Evolutionary conservation across 2,888 invertebrate genomes (phyloP).

Genomic region (Altica lythri): DNA sequence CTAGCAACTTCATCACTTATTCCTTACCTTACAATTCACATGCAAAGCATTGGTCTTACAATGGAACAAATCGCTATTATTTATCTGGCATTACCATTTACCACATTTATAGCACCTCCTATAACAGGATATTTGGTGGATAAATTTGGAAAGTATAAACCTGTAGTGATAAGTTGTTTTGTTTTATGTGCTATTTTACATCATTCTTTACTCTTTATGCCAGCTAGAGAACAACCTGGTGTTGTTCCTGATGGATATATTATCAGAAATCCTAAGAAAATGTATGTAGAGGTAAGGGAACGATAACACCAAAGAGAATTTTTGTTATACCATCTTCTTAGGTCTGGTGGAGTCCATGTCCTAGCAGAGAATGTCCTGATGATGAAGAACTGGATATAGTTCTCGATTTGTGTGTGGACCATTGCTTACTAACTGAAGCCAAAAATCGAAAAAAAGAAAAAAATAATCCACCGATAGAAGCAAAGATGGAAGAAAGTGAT

Average conservation of each 20-base stretch:
- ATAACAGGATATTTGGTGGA: slow-evolving; percentile 85
- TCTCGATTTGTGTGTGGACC: slow-evolving; percentile 73
- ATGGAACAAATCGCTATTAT: slow-evolving; percentile 87
- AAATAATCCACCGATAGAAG: slow-evolving; percentile 43
- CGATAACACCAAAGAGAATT: too few relatives aligned
- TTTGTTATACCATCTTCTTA: too few relatives aligned
- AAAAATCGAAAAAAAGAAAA: too few relatives aligned
- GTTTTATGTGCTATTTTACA: slow-evolving; percentile 79
- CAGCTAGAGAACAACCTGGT: slow-evolving; percentile 78
- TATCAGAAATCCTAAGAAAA: slow-evolving; percentile 70
- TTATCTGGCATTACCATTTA: slow-evolving; percentile 83
- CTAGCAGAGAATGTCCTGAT: slow-evolving; percentile 78
- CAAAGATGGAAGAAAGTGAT: slow-evolving; percentile 42
- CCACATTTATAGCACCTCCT: slow-evolving; percentile 84
- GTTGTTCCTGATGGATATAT: slow-evolving; percentile 76
- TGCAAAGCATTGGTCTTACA: slow-evolving; percentile 86
- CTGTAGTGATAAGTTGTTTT: slow-evolving; percentile 78
- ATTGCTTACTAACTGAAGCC: slow-evolving; percentile 64
- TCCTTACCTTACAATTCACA: slow-evolving; percentile 87
- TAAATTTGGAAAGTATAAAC: slow-evolving; percentile 84
- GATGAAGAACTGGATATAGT: slow-evolving; percentile 75
- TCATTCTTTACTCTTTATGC: slow-evolving; percentile 77
- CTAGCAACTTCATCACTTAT: slow-evolving; percentile 80
- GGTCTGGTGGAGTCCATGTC: slow-evolving; percentile 80
- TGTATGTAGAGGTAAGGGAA: slow-evolving; percentile 68